phyloP scores from a whole-genome alignment of 2,888 invertebrate genomes.

The Operophtera brumata region DNA sequence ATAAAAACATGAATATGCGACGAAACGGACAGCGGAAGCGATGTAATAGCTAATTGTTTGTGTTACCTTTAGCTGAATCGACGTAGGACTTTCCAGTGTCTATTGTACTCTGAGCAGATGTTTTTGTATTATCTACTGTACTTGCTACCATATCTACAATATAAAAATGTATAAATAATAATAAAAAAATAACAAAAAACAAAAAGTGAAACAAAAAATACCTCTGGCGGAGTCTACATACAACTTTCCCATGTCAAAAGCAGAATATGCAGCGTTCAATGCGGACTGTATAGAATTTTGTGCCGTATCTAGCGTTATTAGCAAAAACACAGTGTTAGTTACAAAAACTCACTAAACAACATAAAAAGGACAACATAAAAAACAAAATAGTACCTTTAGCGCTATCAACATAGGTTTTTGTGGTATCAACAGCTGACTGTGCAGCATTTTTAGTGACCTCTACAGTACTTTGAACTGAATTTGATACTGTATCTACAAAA shows the following conservation, averaged over 20 bases:
- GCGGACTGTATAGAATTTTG: conserved; percentile 56
- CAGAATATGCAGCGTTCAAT: conserved; percentile 54
- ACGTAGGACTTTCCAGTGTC: conserved; percentile 60
- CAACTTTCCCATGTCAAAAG: conserved; percentile 56
- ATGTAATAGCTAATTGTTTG: conserved; percentile 1
- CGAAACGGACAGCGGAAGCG: conserved; percentile 11
- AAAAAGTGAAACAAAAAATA: conserved; percentile 27
- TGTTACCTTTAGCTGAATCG: conserved; percentile 62
- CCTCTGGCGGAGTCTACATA: conserved; percentile 60
- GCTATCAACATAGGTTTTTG: conserved; percentile 55
- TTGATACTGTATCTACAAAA: conserved; percentile 50
- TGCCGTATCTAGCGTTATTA: conserved; percentile 53
- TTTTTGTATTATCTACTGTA: conserved; percentile 69
- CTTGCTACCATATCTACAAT: conserved; percentile 62
- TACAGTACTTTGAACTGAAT: conserved; percentile 51
- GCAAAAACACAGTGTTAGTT: conserved; percentile 36
- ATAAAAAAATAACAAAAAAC: conserved; percentile 7
- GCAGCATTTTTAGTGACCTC: conserved; percentile 54
- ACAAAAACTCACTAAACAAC: conserved; percentile 21
- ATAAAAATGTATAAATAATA: conserved; percentile 26
- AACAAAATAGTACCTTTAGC: conserved; percentile 50
- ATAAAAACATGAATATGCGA: conserved; percentile 21
- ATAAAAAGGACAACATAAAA: conserved; percentile 17
- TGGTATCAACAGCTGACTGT: conserved; percentile 54
- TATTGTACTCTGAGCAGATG: conserved; percentile 64